A percentile compares a stretch with the other conserved stretches of the same genome.
Evolutionary conservation across 2,888 invertebrate species (phyloP).

Genomic region (Himalopsyche anomala): DNA sequence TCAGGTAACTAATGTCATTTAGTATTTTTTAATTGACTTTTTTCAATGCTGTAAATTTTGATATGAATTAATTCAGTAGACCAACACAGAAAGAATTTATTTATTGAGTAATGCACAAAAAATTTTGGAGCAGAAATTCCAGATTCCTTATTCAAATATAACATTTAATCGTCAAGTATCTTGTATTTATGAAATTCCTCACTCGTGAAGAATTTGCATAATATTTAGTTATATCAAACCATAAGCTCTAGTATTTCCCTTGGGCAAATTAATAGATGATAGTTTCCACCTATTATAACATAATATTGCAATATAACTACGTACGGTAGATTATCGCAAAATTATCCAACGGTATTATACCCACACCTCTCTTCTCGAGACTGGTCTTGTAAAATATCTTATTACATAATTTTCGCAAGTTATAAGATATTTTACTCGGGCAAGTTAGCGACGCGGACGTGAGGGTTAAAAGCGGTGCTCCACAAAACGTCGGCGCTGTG

Average conservation of each 20-base stretch:
- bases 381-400: conserved; percentile 39
- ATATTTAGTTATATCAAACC: neutral
- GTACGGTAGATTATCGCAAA: conserved; percentile 22
- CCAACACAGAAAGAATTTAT: too few relatives aligned
- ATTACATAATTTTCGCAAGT: conserved; percentile 41
- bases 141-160: neutral
- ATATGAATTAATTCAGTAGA: too few relatives aligned
- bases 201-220: conserved; percentile 2
- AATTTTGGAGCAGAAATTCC: too few relatives aligned
- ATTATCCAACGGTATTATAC: conserved; percentile 12
- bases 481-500: conserved; percentile 21
- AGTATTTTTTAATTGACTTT: too few relatives aligned
- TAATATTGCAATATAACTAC: conserved; percentile 18
- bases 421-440: conserved; percentile 40
- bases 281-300: conserved; percentile 18
- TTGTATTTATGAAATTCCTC: neutral
- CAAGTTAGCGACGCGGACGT: conserved; percentile 23
- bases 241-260: conserved; percentile 32
- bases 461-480: conserved; percentile 21
- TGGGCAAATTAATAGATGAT: conserved; percentile 42
- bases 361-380: neutral
- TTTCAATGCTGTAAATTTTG: too few relatives aligned
- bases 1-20: too few relatives aligned
- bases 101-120: too few relatives aligned
- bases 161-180: neutral